Conservation (phyloP, 2,797 vertebrate species). For the Eupleurogrammus muticus region DNA sequence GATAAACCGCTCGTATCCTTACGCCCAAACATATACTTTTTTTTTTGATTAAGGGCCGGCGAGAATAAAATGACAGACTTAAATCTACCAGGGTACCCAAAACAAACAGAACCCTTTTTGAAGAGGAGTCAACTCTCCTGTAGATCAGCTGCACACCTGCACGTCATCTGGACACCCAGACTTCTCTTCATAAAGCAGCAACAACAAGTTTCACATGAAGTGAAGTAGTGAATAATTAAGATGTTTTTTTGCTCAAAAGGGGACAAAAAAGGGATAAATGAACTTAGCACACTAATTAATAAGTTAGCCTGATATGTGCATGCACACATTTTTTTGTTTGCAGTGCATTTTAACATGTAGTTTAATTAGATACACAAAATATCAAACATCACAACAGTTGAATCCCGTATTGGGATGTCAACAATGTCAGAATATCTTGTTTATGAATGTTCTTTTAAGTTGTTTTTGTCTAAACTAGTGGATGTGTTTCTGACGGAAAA, state of each 20-base stretch:
- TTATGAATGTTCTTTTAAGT: not conserved
- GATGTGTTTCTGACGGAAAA: not conserved
- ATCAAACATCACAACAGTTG: not conserved
- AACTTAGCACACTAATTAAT: not conserved
- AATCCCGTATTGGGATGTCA: not conserved
- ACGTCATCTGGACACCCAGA: not conserved
- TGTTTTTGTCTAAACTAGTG: not conserved
- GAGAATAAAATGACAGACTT: not conserved
- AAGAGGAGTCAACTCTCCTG: not conserved
- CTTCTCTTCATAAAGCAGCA: not conserved
- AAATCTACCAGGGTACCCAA: no score
- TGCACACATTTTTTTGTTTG: not conserved
- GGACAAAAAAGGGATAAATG: not conserved
- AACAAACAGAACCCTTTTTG: no score
- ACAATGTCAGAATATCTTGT: not conserved
- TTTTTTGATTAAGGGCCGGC: conserved; percentile 21
- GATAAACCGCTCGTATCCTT: conserved; percentile 20
- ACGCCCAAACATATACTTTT: conserved; percentile 33
- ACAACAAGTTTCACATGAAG: conserved; percentile 3
- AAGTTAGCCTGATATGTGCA: not conserved
- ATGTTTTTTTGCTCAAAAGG: no score
- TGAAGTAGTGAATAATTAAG: not conserved
- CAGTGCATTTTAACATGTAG: not conserved
- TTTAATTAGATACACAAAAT: not conserved
- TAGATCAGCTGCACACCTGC: conserved; percentile 2